Evolutionary conservation across 2,888 invertebrate species (phyloP).

Genomic region (Vesta saturnalis): DNA sequence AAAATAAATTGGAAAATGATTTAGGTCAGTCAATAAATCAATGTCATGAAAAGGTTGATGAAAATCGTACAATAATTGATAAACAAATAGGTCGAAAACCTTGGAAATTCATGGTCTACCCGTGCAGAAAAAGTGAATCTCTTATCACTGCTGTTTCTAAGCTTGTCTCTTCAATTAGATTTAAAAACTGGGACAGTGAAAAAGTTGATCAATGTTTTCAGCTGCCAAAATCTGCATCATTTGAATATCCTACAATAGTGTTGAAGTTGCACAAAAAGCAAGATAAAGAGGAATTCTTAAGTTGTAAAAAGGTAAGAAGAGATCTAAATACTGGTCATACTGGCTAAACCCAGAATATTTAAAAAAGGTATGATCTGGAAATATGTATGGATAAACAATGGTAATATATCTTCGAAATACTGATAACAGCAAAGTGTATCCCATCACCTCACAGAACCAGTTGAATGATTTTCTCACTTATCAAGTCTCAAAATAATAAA

Average conservation of each 20-base stretch:
- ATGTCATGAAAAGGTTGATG: too few species aligned
- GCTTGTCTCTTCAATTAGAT: neutral
- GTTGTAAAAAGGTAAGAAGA: too few species aligned
- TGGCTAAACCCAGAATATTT: neutral
- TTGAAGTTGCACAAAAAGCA: too few species aligned
- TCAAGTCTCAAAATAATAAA: too few species aligned
- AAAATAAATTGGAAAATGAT: too few species aligned
- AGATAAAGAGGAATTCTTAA: neutral
- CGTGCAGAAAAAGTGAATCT: neutral
- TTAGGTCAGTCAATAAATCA: too few species aligned
- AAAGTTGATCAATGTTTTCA: too few species aligned
- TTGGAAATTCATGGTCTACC: neutral
- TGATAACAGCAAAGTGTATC: neutral
- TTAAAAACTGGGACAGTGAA: too few species aligned
- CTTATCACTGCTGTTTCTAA: too few species aligned
- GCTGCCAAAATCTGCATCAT: too few species aligned
- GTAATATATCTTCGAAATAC: neutral
- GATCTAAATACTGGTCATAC: neutral
- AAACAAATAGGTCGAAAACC: neutral
- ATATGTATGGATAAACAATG: neutral
- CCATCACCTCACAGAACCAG: neutral
- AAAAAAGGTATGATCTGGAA: neutral
- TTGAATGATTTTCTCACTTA: neutral
- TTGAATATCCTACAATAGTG: too few species aligned
- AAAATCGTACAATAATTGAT: neutral